Conservation (phyloP, 1,140 invertebrate genomes). For the Drosophila chauvacae region DNA sequence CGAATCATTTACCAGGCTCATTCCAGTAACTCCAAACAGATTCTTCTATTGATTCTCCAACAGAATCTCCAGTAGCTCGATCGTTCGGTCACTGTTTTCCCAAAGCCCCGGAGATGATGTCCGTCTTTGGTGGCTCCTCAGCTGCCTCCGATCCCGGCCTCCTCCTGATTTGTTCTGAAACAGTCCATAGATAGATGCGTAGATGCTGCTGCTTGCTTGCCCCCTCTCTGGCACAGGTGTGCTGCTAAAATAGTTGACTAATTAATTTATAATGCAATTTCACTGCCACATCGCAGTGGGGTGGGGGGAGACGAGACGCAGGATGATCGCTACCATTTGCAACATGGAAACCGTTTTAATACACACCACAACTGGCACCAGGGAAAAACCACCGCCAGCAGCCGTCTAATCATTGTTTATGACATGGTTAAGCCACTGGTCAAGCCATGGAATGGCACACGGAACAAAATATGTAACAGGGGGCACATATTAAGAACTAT, state of each 20-base stretch:
- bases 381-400: slow-evolving; percentile 21
- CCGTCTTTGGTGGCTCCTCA: slow-evolving; percentile 33
- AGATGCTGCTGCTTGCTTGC: background rate
- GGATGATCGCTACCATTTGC: slow-evolving; percentile 46
- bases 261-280: slow-evolving; percentile 72
- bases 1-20: slow-evolving; percentile 15
- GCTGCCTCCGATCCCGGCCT: background rate
- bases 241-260: slow-evolving; percentile 58
- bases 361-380: slow-evolving; percentile 47
- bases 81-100: slow-evolving; percentile 29
- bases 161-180: slow-evolving; percentile 37
- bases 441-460: slow-evolving; percentile 14
- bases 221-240: slow-evolving; percentile 48
- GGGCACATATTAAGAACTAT: no score
- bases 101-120: slow-evolving; percentile 45
- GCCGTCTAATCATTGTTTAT: slow-evolving; percentile 59
- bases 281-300: slow-evolving; percentile 25
- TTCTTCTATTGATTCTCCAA: slow-evolving; percentile 3
- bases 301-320: background rate
- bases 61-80: background rate
- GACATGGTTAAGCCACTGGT: slow-evolving; percentile 47
- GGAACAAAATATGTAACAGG: background rate
- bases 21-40: slow-evolving; percentile 6
- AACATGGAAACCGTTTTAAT: slow-evolving; percentile 77
- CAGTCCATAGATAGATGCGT: slow-evolving; percentile 18